These are phyloP conservation scores for Hypotaenidia philippensis DNA, from an alignment of 2,797 vertebrate species.

Conservation along the genomic window DNA sequence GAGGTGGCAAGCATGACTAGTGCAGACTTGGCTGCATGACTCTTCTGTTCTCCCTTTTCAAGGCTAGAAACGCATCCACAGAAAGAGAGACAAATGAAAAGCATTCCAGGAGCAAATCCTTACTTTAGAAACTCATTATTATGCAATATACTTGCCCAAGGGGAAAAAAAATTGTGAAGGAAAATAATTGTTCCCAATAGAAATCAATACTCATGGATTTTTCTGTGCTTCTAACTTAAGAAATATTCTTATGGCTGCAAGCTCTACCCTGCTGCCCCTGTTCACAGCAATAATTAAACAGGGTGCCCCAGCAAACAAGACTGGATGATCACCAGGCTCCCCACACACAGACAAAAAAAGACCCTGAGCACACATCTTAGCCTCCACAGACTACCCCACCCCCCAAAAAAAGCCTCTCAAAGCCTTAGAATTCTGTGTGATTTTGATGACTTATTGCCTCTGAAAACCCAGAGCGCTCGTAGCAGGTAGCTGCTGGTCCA, in stretches of 20 bases:
- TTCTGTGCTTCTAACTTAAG: neutral
- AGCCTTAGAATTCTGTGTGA: rapidly evolving
- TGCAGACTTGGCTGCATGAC: rapidly evolving
- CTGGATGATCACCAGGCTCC: neutral
- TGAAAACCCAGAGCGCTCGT: neutral
- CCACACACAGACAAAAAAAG: neutral
- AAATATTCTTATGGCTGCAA: neutral
- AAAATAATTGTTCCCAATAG: neutral
- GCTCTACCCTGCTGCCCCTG: rapidly evolving
- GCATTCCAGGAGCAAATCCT: neutral
- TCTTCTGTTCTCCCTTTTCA: neutral
- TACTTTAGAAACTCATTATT: neutral
- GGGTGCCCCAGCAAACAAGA: neutral
- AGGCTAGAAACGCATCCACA: neutral
- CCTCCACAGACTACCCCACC: neutral
- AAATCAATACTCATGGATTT: neutral
- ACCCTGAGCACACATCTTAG: neutral
- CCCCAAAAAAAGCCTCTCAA: neutral
- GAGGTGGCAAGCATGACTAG: neutral
- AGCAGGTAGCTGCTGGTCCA: neutral
- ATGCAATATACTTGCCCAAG: neutral
- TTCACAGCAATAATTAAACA: neutral
- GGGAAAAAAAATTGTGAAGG: neutral
- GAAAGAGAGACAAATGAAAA: neutral
- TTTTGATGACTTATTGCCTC: neutral